Evolutionary conservation across 2,797 vertebrate genomes (phyloP).

Genomic region (Mus spretus): DNA sequence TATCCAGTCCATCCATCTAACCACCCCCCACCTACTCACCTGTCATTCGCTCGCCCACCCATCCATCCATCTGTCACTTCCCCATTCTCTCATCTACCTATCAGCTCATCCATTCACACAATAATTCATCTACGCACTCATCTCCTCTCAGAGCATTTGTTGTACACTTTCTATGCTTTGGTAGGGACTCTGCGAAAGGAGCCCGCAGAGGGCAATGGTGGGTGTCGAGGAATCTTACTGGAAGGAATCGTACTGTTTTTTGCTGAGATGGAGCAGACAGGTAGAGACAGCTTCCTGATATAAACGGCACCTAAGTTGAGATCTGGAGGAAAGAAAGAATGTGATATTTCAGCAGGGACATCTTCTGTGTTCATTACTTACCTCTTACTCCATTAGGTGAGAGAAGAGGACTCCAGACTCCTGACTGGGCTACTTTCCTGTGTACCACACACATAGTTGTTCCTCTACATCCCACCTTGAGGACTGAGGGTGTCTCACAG

Average conservation of each 20-base stretch:
- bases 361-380: not conserved
- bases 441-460: not conserved
- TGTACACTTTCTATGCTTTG: constrained; percentile 13
- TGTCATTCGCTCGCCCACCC: not conserved
- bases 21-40: rapidly evolving
- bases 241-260: not conserved
- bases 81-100: not conserved
- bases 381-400: not conserved
- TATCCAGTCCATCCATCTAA: not conserved
- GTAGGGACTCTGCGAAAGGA: not conserved
- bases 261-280: not conserved
- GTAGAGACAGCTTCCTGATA: not conserved
- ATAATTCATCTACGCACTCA: not conserved
- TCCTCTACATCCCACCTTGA: not conserved
- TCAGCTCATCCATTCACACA: not conserved
- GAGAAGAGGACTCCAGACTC: not conserved
- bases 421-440: not conserved
- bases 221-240: not conserved
- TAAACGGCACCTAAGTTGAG: not conserved
- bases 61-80: not conserved
- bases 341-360: not conserved
- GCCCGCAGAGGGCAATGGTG: not conserved
- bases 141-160: not conserved
- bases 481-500: not conserved
- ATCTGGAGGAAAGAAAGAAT: not conserved